Evolutionary conservation across 2,797 vertebrate species (phyloP).

Genomic region (Xiphorhynchus erythropygius): DNA sequence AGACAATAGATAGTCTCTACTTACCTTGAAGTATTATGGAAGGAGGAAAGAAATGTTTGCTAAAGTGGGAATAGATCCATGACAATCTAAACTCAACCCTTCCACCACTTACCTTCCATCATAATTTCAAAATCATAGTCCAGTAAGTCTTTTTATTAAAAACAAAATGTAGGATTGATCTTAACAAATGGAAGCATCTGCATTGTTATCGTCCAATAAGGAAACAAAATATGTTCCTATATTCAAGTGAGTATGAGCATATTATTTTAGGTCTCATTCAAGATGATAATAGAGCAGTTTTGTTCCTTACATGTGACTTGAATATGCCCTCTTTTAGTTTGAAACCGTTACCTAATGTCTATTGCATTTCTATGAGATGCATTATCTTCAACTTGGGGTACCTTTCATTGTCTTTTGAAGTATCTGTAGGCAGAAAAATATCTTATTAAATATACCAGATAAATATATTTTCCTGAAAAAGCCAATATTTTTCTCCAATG

Average conservation of each 20-base stretch:
- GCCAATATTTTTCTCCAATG: not conserved
- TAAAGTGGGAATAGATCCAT: not conserved
- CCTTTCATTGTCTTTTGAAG: not conserved
- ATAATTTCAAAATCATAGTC: not conserved
- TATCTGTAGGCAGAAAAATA: not conserved
- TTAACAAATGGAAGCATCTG: not conserved
- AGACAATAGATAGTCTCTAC: not conserved
- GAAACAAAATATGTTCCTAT: not conserved
- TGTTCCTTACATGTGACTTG: not conserved
- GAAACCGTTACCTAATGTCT: not conserved
- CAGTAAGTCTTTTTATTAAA: not conserved
- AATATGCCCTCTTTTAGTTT: not conserved
- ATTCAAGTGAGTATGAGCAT: not conserved
- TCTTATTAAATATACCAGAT: not conserved
- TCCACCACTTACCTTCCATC: not conserved
- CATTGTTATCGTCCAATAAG: not conserved
- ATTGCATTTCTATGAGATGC: not conserved
- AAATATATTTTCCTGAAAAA: not conserved
- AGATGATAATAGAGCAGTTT: not conserved
- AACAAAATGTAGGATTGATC: not conserved
- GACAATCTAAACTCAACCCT: not conserved
- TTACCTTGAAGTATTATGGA: not conserved
- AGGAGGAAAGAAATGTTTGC: not conserved
- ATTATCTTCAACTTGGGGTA: not conserved
- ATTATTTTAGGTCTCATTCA: not conserved